phyloP scores from a whole-genome alignment of 2,113 vertebrate genomes.

The Osmerus mordax region DNA sequence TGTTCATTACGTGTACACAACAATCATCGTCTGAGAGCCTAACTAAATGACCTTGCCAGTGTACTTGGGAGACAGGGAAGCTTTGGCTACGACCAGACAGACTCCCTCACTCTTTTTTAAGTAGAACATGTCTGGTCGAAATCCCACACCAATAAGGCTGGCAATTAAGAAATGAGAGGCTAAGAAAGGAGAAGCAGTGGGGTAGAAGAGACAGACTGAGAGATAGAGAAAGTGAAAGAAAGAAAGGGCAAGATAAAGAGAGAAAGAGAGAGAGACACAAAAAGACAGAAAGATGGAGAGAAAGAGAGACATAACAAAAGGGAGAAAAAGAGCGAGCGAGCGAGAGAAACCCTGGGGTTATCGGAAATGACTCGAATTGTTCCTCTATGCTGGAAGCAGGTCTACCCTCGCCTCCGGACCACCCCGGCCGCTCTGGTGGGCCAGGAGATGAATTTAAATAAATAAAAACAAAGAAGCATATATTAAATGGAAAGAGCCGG shows the following conservation, averaged over 20 bases:
- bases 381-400: slow-evolving; percentile 35
- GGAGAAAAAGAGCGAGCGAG: background rate
- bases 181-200: background rate
- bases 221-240: background rate
- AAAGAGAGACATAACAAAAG: slow-evolving; percentile 1
- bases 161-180: slow-evolving; percentile 23
- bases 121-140: slow-evolving; percentile 11
- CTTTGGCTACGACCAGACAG: background rate
- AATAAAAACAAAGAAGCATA: slow-evolving; percentile 46
- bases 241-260: background rate
- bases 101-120: slow-evolving; percentile 1
- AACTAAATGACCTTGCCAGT: slow-evolving; percentile 15
- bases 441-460: slow-evolving; percentile 42
- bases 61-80: slow-evolving; percentile 1
- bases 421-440: slow-evolving; percentile 26
- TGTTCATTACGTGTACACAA: background rate
- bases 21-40: slow-evolving; percentile 6
- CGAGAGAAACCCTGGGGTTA: slow-evolving; percentile 5
- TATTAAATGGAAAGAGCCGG: slow-evolving; percentile 42
- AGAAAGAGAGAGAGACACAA: background rate
- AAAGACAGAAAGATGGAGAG: slow-evolving; percentile 6
- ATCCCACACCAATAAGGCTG: slow-evolving; percentile 28
- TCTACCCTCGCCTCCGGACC: slow-evolving; percentile 30
- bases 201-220: background rate
- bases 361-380: slow-evolving; percentile 34